Base-by-base conservation (phyloP, 2,797 vertebrate species). In the Eulemur rubriventer region DNA sequence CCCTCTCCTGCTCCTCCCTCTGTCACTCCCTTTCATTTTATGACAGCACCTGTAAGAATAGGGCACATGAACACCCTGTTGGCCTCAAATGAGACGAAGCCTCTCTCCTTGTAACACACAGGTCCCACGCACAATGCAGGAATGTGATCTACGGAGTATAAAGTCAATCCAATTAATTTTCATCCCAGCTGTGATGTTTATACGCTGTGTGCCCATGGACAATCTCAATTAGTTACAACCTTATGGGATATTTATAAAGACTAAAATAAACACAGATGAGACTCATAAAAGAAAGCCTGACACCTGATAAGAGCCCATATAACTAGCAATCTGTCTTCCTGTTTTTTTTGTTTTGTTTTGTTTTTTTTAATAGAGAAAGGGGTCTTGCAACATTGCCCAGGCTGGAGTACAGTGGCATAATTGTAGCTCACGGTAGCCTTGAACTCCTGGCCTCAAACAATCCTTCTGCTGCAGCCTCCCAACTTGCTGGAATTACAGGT, bases 321-420 rank as follows among this genome's bases (percentile, higher is more conserved):
- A 35, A 16, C 1, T 0, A 55, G 20, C 0, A 0, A 17, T 52
- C 55, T 30, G 12, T 22, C n/a, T 57, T 30, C 8, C 20, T 7
- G 7, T 22, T 46, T 43, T 6, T 24, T 57, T 26, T 38, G 38
- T 38, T 38, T 41, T 41, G 38, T 41, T 50, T 75, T 75, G 4
- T 6, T 41, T 41, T 41, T 41, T 41, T 38, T 38, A 5, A 46
- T 26, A 52, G 50, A 38, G 13, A 16, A 16, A n/a, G 24, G n/a
- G 12, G 13, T 38, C 76, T 55, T 38, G 22, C 50, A 35, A 9
- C 17, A 2, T 55, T 79, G 76, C 4, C 76, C 76, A 79, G 50
- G 50, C 24, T 55, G 7, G 3, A 26, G 50, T 55, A 22, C 13
- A 38, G 13, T 3, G 2, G n/a, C 76, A 55, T n/a, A 13, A 55